These are phyloP conservation scores for Drosophila azteca DNA, from an alignment of 1,140 invertebrate species.

Conservation along the genomic window DNA sequence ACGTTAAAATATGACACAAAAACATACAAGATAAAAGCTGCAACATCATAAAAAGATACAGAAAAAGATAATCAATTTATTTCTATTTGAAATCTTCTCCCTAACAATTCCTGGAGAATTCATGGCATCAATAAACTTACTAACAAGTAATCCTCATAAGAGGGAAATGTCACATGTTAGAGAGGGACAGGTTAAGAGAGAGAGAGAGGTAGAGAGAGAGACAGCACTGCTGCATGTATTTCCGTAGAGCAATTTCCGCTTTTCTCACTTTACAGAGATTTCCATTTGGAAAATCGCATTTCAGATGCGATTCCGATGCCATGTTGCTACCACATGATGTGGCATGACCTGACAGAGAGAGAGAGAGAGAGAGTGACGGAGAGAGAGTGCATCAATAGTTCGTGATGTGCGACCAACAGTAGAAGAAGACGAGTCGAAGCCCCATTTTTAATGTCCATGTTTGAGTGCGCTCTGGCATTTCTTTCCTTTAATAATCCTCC, in stretches of 20 bases:
- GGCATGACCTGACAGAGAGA: no score
- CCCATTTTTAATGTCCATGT: slow-evolving; percentile 53
- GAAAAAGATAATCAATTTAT: no score
- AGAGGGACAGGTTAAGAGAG: no score
- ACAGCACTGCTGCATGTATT: background rate
- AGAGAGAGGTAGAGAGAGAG: no score
- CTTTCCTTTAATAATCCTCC: slow-evolving; percentile 2
- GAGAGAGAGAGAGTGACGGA: no score
- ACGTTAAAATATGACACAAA: no score
- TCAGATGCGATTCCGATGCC: background rate
- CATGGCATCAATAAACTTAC: background rate
- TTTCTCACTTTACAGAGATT: slow-evolving; percentile 8
- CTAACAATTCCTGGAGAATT: no score
- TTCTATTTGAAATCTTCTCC: no score
- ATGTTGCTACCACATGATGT: no score
- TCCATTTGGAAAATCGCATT: slow-evolving; percentile 31
- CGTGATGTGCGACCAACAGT: slow-evolving; percentile 3
- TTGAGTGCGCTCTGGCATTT: slow-evolving; percentile 53
- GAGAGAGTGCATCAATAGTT: slow-evolving; percentile 36
- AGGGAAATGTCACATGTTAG: slow-evolving; percentile 8
- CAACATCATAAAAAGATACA: no score
- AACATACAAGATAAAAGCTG: no score
- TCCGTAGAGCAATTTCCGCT: slow-evolving; percentile 38
- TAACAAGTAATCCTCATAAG: background rate
- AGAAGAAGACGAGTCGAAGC: background rate